These are phyloP conservation scores for Castor canadensis DNA, from an alignment of 2,113 vertebrate species.

Conservation along the genomic window DNA sequence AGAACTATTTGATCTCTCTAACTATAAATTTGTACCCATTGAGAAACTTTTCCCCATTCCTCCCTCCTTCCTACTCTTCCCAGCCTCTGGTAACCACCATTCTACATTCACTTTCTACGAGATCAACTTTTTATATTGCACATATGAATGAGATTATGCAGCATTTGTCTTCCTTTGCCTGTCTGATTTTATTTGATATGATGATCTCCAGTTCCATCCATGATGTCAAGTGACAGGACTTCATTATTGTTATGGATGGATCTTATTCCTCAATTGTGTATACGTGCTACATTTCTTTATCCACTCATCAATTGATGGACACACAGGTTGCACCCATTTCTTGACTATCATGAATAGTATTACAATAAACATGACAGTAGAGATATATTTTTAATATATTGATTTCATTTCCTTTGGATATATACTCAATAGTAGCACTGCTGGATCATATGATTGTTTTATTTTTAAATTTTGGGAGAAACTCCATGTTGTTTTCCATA, in stretches of 20 bases:
- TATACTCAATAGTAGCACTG: neutral
- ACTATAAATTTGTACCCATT: neutral
- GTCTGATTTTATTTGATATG: neutral
- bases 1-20: neutral
- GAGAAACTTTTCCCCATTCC: neutral
- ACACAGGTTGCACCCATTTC: neutral
- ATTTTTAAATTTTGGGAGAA: neutral
- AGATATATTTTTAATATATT: neutral
- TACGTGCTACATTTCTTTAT: neutral
- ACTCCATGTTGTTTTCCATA: too few species aligned
- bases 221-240: neutral
- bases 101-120: neutral
- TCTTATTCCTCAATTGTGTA: neutral
- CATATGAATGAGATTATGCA: rapidly evolving
- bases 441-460: neutral
- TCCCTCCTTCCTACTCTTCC: neutral
- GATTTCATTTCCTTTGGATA: neutral
- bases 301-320: neutral
- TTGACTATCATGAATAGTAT: neutral
- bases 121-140: neutral
- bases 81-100: neutral
- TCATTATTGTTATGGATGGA: neutral
- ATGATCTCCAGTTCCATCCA: neutral
- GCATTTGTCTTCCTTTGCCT: neutral
- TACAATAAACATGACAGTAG: too few species aligned